These are phyloP conservation scores for Drosophila bocki DNA, from an alignment of 1,140 invertebrate species.

Conservation along the genomic window DNA sequence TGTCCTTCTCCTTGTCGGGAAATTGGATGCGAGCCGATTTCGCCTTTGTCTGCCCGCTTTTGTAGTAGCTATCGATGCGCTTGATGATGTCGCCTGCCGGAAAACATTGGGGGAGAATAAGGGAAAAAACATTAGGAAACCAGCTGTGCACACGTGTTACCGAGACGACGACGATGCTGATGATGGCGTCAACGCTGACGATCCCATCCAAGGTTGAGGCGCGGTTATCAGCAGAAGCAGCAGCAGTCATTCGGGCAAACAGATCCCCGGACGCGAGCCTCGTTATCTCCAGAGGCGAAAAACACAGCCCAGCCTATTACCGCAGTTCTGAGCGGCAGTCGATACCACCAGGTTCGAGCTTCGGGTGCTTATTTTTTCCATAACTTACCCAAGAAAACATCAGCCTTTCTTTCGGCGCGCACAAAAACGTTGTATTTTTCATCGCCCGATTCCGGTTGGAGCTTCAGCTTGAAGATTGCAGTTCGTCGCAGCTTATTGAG, in stretches of 20 bases:
- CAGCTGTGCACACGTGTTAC: conserved; percentile 27
- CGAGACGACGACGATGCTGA: conserved; percentile 14
- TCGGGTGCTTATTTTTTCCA: neutral
- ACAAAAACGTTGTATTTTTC: conserved; percentile 72
- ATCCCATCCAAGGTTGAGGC: conserved; percentile 26
- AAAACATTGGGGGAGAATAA: neutral
- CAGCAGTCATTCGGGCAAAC: conserved; percentile 30
- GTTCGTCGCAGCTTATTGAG: conserved; percentile 77
- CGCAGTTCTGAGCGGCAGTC: conserved; percentile 50
- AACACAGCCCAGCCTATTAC: conserved; percentile 6
- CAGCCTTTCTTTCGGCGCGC: conserved; percentile 80
- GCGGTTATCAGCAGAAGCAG: conserved; percentile 56
- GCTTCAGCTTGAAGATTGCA: conserved; percentile 66
- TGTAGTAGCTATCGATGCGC: conserved; percentile 76
- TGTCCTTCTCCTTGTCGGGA: conserved; percentile 48
- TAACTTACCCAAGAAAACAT: conserved; percentile 79
- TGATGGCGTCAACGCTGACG: conserved; percentile 35
- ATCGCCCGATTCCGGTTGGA: conserved; percentile 55
- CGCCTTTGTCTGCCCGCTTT: conserved; percentile 22
- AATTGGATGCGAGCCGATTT: conserved; percentile 64
- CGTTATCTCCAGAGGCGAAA: conserved; percentile 26
- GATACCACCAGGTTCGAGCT: conserved; percentile 25
- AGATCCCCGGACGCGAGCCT: conserved; percentile 3
- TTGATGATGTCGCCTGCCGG: conserved; percentile 76
- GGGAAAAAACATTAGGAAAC: conserved; percentile 2